Percentiles rank a stretch among this genome's conserved stretches.
Conservation (phyloP, 2,888 invertebrate genomes). For the Heteropelma amictum region DNA sequence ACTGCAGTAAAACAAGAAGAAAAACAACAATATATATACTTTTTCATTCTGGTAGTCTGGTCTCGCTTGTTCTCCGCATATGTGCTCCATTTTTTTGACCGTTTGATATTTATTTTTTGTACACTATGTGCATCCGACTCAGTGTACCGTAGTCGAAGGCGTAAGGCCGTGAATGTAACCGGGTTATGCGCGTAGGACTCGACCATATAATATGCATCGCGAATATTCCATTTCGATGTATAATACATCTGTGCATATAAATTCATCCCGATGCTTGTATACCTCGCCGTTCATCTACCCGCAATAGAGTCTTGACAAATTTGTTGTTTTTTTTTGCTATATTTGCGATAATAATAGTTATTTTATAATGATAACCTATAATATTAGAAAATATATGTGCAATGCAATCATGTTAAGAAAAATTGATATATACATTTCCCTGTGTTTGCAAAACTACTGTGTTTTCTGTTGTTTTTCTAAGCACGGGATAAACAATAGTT, state of each 20-base stretch:
- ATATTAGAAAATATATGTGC: no score
- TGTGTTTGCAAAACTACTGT: no score
- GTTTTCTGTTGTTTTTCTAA: no score
- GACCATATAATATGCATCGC: conserved; percentile 17
- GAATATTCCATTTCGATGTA: conserved; percentile 27
- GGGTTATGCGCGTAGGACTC: conserved; percentile 42
- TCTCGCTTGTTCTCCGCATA: conserved; percentile 19
- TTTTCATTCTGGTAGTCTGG: conserved; percentile 42
- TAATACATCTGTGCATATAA: not conserved
- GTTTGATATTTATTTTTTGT: conserved; percentile 29
- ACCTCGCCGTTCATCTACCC: not conserved
- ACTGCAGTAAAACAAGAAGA: conserved; percentile 17
- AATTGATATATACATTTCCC: no score
- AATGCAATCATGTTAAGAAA: no score
- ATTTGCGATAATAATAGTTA: no score
- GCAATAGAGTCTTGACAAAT: not conserved
- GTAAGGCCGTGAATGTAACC: conserved; percentile 50
- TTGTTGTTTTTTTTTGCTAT: no score
- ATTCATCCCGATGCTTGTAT: not conserved
- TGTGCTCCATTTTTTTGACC: not conserved
- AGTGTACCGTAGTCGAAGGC: conserved; percentile 27
- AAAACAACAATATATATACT: conserved; percentile 35
- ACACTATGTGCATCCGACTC: conserved; percentile 27
- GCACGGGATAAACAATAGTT: no score
- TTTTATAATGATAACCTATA: no score